Evolutionary conservation across 2,888 invertebrate genomes (phyloP).

Genomic region (Macaria liturata): DNA sequence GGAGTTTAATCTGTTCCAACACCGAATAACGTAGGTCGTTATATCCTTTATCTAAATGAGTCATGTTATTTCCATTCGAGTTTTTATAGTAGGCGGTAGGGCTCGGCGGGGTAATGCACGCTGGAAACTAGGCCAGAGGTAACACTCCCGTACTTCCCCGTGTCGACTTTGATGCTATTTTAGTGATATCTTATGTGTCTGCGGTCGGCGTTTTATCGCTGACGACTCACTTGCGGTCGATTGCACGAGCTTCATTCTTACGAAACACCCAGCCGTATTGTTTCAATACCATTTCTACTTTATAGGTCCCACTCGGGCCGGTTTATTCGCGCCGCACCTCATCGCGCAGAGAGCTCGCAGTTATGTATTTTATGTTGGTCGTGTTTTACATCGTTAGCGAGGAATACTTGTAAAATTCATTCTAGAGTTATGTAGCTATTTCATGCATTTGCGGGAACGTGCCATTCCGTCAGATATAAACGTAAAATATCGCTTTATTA

Average conservation of each 20-base stretch:
- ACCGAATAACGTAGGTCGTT: slow-evolving; percentile 33
- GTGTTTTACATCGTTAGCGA: slow-evolving; percentile 52
- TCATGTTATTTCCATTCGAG: slow-evolving; percentile 41
- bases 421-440: slow-evolving; percentile 41
- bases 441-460: slow-evolving; percentile 48
- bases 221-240: slow-evolving; percentile 55
- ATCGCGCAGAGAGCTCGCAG: slow-evolving; percentile 27
- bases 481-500: slow-evolving; percentile 53
- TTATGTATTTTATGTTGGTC: slow-evolving; percentile 39
- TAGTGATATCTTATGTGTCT: slow-evolving; percentile 65
- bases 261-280: slow-evolving; percentile 29
- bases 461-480: slow-evolving; percentile 52
- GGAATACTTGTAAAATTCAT: slow-evolving; percentile 40
- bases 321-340: slow-evolving; percentile 16
- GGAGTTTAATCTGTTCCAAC: slow-evolving; percentile 26
- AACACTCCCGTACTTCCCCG: slow-evolving; percentile 54
- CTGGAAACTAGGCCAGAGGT: slow-evolving; percentile 69
- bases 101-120: slow-evolving; percentile 48
- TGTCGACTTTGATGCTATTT: slow-evolving; percentile 72
- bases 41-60: slow-evolving; percentile 25
- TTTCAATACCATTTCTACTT: slow-evolving; percentile 25
- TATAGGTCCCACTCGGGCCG: slow-evolving; percentile 8
- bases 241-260: slow-evolving; percentile 41
- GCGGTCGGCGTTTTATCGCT: slow-evolving; percentile 65
- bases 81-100: slow-evolving; percentile 47